Evolutionary conservation across 2,113 vertebrate genomes (phyloP).

Genomic region (Pangasianodon gigas): DNA sequence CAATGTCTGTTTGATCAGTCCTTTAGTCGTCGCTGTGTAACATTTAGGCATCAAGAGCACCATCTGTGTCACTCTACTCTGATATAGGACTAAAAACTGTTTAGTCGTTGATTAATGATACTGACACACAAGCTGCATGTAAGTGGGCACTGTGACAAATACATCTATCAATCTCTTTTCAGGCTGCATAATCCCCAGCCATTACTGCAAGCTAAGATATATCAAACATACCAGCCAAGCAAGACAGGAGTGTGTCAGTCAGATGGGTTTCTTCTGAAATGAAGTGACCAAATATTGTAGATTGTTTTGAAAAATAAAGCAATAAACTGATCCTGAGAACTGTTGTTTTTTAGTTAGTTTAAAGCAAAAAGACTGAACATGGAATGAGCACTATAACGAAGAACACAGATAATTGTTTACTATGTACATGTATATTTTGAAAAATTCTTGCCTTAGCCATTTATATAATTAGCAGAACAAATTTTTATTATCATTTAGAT

Average conservation of each 20-base stretch:
- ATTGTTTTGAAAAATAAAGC: not conserved
- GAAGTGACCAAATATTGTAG: not conserved
- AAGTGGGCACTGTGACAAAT: conserved; percentile 73
- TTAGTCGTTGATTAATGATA: conserved; percentile 76
- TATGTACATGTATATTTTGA: too few species aligned
- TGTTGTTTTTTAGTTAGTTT: not conserved
- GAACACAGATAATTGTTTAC: not conserved
- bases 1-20: conserved; percentile 47
- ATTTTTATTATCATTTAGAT: too few species aligned
- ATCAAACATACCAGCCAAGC: conserved; percentile 51
- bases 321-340: not conserved
- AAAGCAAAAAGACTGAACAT: not conserved
- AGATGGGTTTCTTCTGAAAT: not conserved
- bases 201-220: conserved; percentile 72
- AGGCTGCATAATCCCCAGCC: conserved; percentile 67
- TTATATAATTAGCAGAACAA: too few species aligned
- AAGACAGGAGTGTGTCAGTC: not conserved
- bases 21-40: conserved; percentile 55
- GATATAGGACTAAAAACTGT: conserved; percentile 69
- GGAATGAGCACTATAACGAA: not conserved
- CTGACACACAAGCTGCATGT: conserved; percentile 57
- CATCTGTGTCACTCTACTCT: conserved; percentile 63
- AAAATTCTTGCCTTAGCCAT: too few species aligned
- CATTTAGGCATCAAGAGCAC: conserved; percentile 24
- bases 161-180: conserved; percentile 75